Conservation (phyloP, 64 coral and sea anemone species). For the Actinia equina region DNA sequence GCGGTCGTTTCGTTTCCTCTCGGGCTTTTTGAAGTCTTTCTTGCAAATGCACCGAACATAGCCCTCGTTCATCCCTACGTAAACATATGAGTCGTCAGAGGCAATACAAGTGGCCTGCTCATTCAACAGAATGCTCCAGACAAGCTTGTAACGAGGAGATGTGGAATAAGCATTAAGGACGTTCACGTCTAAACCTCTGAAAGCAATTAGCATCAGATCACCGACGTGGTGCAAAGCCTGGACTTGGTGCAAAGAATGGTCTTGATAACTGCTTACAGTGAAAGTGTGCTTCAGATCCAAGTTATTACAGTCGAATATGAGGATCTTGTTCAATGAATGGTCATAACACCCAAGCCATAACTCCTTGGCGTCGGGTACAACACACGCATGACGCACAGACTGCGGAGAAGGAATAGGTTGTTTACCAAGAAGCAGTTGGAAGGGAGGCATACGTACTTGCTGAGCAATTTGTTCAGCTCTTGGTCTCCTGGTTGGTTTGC, state of each 20-base stretch:
- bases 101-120: conserved; percentile 56
- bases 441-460: conserved; percentile 74
- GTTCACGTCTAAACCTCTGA: conserved; percentile 41
- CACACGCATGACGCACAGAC: conserved; percentile 74
- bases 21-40: conserved; percentile 71
- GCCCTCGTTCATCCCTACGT: conserved; percentile 67
- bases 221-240: conserved; percentile 52
- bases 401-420: conserved; percentile 43
- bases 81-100: conserved; percentile 64
- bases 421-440: conserved; percentile 82
- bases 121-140: conserved; percentile 41
- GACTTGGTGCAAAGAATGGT: conserved; percentile 40
- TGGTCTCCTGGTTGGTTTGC: conserved; percentile 67
- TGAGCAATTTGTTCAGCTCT: conserved; percentile 47
- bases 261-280: conserved; percentile 46
- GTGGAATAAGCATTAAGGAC: conserved; percentile 47
- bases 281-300: conserved; percentile 69
- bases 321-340: conserved; percentile 45
- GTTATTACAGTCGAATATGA: conserved; percentile 59
- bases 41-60: conserved; percentile 63
- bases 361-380: conserved; percentile 28
- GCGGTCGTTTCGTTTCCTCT: conserved; percentile 46
- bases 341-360: conserved; percentile 84
- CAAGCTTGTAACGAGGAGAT: conserved; percentile 38
- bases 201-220: conserved; percentile 66